phyloP scores from a whole-genome alignment of 2,888 invertebrate species.

The Leucophora obtusa region DNA sequence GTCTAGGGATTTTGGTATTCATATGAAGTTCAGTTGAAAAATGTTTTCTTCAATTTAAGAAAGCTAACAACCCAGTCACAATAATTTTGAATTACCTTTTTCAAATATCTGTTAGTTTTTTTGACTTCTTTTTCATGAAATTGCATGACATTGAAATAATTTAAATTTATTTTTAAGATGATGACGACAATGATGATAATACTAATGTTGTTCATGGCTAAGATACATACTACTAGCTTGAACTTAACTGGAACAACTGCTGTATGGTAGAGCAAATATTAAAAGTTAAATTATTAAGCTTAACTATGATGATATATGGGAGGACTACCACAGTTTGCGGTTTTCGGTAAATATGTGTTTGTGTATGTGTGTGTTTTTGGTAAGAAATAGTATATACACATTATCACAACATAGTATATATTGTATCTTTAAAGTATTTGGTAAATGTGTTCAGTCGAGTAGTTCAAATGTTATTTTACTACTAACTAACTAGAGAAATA shows the following conservation, averaged over 20 bases:
- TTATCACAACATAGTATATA: not conserved
- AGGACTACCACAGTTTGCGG: slow-evolving; percentile 56
- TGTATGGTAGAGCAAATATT: not conserved
- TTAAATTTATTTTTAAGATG: not conserved
- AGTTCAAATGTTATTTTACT: slow-evolving; percentile 21
- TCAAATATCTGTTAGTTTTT: not conserved
- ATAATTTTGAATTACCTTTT: too few relatives aligned
- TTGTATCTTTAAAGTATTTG: not conserved
- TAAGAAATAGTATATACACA: not conserved
- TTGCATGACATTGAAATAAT: not conserved
- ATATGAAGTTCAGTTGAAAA: too few relatives aligned
- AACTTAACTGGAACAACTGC: not conserved
- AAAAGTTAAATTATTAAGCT: slow-evolving; percentile 17
- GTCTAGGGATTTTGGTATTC: too few relatives aligned
- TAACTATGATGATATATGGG: slow-evolving; percentile 14
- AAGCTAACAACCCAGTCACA: too few relatives aligned
- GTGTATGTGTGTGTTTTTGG: not conserved
- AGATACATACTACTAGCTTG: not conserved
- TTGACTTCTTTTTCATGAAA: not conserved
- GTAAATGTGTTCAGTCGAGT: not conserved
- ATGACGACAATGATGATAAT: not conserved
- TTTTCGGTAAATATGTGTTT: slow-evolving; percentile 40
- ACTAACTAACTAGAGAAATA: not conserved
- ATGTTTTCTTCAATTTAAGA: too few relatives aligned
- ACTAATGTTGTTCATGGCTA: not conserved